Percentiles rank a stretch among this genome's conserved stretches.
Evolutionary conservation across 2,113 vertebrate species (phyloP).

Genomic region (Orycteropus afer): DNA sequence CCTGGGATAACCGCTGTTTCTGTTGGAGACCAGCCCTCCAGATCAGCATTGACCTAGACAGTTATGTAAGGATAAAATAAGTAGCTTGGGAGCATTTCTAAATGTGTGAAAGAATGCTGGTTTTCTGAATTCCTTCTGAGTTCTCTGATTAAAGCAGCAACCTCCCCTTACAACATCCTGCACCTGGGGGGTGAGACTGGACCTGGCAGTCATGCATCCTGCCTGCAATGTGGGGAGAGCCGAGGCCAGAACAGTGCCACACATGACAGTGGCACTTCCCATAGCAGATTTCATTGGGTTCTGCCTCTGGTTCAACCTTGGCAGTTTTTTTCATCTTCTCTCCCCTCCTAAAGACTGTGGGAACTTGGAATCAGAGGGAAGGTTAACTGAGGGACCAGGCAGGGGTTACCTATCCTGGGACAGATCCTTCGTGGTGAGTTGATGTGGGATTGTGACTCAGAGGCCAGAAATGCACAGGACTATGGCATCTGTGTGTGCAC

Average conservation of each 20-base stretch:
- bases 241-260: not conserved
- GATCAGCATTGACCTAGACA: not conserved
- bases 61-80: not conserved
- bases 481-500: not conserved
- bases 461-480: not conserved
- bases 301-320: not conserved
- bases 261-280: not conserved
- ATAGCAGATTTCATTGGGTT: not conserved
- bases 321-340: not conserved
- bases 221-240: not conserved
- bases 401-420: not conserved
- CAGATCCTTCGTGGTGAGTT: not conserved
- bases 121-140: slow-evolving; percentile 27
- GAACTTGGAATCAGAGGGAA: not conserved
- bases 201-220: not conserved
- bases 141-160: slow-evolving; percentile 2
- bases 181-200: not conserved
- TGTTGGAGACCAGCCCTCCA: not conserved
- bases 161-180: not conserved
- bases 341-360: not conserved
- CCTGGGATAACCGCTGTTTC: no score
- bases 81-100: not conserved
- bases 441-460: not conserved
- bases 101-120: not conserved
- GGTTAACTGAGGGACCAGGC: not conserved